Evolutionary conservation across 2,113 vertebrate genomes (phyloP).

Genomic region (Emberiza fucata): DNA sequence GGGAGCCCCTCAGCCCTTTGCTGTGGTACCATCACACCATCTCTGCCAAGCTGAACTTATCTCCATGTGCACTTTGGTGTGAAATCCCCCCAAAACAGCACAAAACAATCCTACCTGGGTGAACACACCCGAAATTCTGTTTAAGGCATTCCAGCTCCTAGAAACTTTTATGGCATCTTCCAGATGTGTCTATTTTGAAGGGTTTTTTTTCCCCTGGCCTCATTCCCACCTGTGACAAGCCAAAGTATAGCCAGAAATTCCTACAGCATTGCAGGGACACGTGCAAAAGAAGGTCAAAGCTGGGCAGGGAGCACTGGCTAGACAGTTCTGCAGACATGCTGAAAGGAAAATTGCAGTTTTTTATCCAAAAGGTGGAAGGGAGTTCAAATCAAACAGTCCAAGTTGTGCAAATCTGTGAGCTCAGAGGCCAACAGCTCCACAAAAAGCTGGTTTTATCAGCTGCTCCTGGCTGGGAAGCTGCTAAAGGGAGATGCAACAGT

Average conservation of each 20-base stretch:
- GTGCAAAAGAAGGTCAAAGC: not conserved
- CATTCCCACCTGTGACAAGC: not conserved
- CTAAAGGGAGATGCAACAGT: not conserved
- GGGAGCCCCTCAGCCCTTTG: not conserved
- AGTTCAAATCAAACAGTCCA: not conserved
- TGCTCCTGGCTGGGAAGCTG: not conserved
- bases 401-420: rapidly evolving
- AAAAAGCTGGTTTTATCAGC: not conserved
- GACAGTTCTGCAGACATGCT: not conserved
- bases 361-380: not conserved
- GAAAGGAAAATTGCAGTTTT: not conserved
- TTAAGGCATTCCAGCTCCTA: not conserved
- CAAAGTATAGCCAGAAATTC: not conserved
- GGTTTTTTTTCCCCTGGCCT: not conserved
- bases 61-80: rapidly evolving
- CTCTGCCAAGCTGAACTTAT: not conserved
- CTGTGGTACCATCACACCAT: not conserved
- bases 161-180: not conserved
- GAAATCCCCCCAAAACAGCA: not conserved
- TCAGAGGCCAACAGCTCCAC: not conserved
- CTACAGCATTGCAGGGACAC: rapidly evolving
- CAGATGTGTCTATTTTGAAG: not conserved
- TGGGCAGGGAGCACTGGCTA: not conserved
- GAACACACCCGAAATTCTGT: not conserved
- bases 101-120: not conserved